Base-by-base conservation (phyloP, 2,113 vertebrate genomes). In the Platichthys stellatus region DNA sequence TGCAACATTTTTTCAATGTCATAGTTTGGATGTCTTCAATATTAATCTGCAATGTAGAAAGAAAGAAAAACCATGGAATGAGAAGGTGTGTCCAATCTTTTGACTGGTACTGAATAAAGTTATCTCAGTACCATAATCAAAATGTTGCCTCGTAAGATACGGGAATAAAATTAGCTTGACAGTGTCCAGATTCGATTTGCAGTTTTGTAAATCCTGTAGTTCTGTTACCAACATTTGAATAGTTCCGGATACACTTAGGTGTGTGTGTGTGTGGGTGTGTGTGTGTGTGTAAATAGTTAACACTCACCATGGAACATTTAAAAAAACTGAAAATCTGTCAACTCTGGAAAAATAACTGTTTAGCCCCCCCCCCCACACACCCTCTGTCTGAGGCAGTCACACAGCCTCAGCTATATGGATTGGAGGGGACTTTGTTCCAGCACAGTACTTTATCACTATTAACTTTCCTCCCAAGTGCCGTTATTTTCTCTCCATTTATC, bases 381-480 rank as follows among this genome's bases (percentile, higher is more conserved):
- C 78, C 63, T 40, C 38, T 43, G 40, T 56, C 26, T 20, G 38
- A 65, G 69, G 67, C 61, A 69, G 67, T 69, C 28, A 56, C 72
- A 59, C 58, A 56, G 58, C 64, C 49, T 28, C 23, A 47, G 53
- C 70, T 60, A 14, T 77, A 60, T 71, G 57, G 74, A 81, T 85
- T 81, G 63, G 43, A 72, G 63, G 26, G 43, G 72, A 77, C 72
- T 78, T 80, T 82, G 65, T 72, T 75, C 63, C 63, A 59, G 72
- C 47, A 12, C 20, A 21, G 63, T 40, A 62, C 72, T 87, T 86
- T 74, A 82, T 88, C 79, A 71, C 74, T 63, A 64, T 79, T 78
- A 80, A 78, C 78, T 69, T 78, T 66, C 49, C 47, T 82, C 69
- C 66, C 65, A 65, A 71, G 64, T 66, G 78, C 75, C 40, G 76